Conservation (phyloP, 2,888 invertebrate genomes). For the Tridacna gigas region DNA sequence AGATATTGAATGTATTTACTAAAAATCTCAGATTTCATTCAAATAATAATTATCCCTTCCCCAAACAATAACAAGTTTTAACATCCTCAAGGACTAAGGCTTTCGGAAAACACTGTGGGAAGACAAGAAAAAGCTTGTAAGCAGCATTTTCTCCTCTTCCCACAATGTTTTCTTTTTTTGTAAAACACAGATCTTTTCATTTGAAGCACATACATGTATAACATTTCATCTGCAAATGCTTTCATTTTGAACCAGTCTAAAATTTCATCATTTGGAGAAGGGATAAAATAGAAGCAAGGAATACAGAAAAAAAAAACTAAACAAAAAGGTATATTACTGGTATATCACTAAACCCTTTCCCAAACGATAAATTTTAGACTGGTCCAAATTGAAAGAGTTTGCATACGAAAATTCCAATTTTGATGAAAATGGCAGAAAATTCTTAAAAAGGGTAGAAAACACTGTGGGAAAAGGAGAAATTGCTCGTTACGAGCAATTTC, state of each 20-base stretch:
- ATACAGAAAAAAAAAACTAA: not conserved
- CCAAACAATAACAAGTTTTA: not conserved
- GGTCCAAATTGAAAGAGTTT: too few species aligned
- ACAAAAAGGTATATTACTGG: too few species aligned
- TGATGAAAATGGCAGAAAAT: too few species aligned
- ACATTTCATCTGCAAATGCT: too few species aligned
- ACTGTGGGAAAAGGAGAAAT: too few species aligned
- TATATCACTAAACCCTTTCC: too few species aligned
- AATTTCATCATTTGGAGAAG: not conserved
- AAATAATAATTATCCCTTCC: not conserved
- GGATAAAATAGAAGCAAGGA: not conserved
- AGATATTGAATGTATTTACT: constrained; percentile 26
- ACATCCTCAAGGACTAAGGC: not conserved
- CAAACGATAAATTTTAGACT: too few species aligned
- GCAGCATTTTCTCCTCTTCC: not conserved
- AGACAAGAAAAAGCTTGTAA: not conserved
- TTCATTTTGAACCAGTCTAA: too few species aligned
- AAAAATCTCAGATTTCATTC: constrained; percentile 24
- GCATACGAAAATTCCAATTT: too few species aligned
- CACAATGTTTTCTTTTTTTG: not conserved
- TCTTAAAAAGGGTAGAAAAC: too few species aligned
- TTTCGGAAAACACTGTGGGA: not conserved
- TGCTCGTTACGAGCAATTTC: too few species aligned
- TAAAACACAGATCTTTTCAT: not conserved
- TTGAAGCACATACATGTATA: not conserved